Percentiles rank a stretch among this genome's conserved stretches.
Conservation (phyloP, 2,888 invertebrate species). For the Junonia oenone region DNA sequence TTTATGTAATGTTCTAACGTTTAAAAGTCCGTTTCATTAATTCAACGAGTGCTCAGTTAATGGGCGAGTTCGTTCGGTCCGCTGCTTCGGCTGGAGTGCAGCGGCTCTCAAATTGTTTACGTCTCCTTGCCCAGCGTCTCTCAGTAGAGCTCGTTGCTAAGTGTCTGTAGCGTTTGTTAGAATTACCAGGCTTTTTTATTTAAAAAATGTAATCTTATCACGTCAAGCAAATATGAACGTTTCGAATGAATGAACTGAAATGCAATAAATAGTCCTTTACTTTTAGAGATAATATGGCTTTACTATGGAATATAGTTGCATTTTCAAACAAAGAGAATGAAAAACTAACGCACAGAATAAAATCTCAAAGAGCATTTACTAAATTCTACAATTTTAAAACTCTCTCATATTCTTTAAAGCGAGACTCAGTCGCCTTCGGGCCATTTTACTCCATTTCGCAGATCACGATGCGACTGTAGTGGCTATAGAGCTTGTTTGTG, state of each 20-base stretch:
- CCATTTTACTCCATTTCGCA: slow-evolving; percentile 14
- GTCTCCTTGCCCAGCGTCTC: slow-evolving; percentile 38
- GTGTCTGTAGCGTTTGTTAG: background rate
- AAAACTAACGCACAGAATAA: background rate
- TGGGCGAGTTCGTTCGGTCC: slow-evolving; percentile 20
- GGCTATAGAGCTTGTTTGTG: slow-evolving; percentile 19
- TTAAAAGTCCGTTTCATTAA: slow-evolving; percentile 23
- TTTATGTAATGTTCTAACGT: background rate
- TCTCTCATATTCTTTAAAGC: slow-evolving; percentile 16
- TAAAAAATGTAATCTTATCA: background rate
- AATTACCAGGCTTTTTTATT: background rate
- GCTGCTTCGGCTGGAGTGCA: slow-evolving; percentile 19
- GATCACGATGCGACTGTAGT: slow-evolving; percentile 10
- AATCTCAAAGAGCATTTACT: slow-evolving; percentile 8
- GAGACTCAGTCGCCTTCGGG: slow-evolving; percentile 14
- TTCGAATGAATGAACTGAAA: background rate
- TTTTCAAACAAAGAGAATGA: background rate
- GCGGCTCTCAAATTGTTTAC: slow-evolving; percentile 59
- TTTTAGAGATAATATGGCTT: background rate
- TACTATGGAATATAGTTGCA: background rate
- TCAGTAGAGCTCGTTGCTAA: background rate
- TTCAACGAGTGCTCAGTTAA: slow-evolving; percentile 26
- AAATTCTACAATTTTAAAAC: slow-evolving; percentile 9
- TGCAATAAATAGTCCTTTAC: background rate
- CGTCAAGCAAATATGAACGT: background rate